phyloP scores from a whole-genome alignment of 30 jellyfish, hydroid and myxozoan species.

The Mastigias papua region DNA sequence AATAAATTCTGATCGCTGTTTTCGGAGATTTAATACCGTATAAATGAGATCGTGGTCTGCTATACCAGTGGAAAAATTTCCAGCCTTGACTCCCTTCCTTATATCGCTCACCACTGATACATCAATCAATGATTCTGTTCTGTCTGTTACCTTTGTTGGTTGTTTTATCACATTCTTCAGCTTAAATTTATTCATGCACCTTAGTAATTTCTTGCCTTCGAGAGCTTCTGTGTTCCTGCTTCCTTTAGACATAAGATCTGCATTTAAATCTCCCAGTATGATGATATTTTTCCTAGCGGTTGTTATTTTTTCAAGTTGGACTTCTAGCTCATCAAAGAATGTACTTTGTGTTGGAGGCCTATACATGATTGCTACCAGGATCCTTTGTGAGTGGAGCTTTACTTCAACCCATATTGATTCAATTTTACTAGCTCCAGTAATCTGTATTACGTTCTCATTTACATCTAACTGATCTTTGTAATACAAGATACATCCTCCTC shows the following conservation, averaged over 20 bases:
- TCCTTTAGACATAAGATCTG: constrained; percentile 36
- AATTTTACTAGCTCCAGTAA: constrained; percentile 26
- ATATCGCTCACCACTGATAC: constrained; percentile 35
- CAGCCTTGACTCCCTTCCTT: constrained; percentile 43
- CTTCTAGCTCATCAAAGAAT: constrained; percentile 39
- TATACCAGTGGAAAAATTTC: constrained; percentile 43
- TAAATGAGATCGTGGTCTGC: constrained; percentile 16
- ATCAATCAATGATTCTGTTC: constrained; percentile 34
- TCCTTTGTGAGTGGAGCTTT: constrained; percentile 14
- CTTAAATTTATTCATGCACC: constrained; percentile 27
- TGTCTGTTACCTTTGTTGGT: constrained; percentile 17
- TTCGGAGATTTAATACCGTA: constrained; percentile 30
- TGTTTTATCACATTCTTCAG: constrained; percentile 19
- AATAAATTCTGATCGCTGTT: constrained; percentile 27
- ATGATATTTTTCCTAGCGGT: constrained; percentile 29
- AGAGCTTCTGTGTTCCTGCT: constrained; percentile 37
- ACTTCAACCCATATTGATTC: constrained; percentile 28
- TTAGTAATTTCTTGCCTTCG: constrained; percentile 28
- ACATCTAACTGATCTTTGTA: constrained; percentile 22
- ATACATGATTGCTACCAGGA: constrained; percentile 41
- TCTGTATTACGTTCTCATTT: constrained; percentile 13
- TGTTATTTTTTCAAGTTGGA: constrained; percentile 29
- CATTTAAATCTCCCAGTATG: constrained; percentile 44
- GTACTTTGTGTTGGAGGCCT: constrained; percentile 41
- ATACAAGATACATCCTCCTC: constrained; percentile 24